Evolutionary conservation across 2,888 invertebrate genomes (phyloP), one percentile per base, ranked within the genome.

Genomic region (Aphodius granarius): DNA sequence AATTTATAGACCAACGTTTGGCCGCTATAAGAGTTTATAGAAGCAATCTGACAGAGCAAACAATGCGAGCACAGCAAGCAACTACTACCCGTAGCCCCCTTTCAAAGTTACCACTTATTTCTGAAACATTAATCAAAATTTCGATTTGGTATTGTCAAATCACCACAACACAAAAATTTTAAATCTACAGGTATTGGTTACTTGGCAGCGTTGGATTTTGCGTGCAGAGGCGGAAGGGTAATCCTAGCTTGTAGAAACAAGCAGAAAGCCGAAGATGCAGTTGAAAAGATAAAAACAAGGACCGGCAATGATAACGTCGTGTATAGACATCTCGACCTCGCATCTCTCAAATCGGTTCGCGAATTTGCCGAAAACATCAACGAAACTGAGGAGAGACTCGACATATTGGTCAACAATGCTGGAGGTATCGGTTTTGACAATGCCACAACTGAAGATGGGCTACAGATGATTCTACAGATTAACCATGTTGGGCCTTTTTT

Each of bases 381-480:
- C 77, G 84, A 85, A 63, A 83, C 85, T 0, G 91, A 91, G 84
- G 85, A 87, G 0, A 89, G 89, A 80, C 81, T 93, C 70, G 91
- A 93, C 80, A 89, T 92, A 13, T 85, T 93, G 19, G 88, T 93
- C 13, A 91, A 92, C 83, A 93, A 92, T 81, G 92, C 92, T 0
- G 92, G 91, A 0, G 88, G 89, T 0, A 88, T 86, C 5, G 88
- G 88, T 0, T 83, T 87, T 18, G 85, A 86, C 0, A 84, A 88
- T 64, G 84, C 84, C 19, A 84, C 84, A 23, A 91, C 92, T 0
- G 87, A 88, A 75, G 92, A 94, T 79, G 92, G 92, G 0, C 87
- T 93, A 63, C 89, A 92, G 65, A 84, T 88, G 16, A 90, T 89
- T 71, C 90, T 92, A 64, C 75, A 77, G 73, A 68, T 71, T 2